Evolutionary conservation across 1,140 invertebrate genomes (phyloP), one percentile per base, ranked within the genome.

Genomic region (Steinernema feltiae): DNA sequence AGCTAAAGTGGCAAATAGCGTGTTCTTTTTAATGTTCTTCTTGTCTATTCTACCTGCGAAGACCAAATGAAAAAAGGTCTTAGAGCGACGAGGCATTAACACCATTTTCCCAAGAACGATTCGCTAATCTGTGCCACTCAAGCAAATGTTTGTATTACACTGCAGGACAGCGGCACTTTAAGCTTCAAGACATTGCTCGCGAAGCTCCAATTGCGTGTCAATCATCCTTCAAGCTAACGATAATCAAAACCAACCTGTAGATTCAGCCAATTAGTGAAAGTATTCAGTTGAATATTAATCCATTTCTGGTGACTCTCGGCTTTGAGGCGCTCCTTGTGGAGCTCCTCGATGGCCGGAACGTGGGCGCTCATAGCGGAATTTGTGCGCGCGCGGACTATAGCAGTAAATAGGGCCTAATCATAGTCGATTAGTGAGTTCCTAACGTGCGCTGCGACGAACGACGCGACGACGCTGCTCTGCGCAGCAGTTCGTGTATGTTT

Each of bases 231-330:
- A 63, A 63, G 24, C 2, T 15, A 63, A 3, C 15, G 24, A 63
- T 15, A 15, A 63, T 27, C 12, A 3, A 63, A 63, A 21, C 53
- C 24, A 12, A 97, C 87, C 82, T 96, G 93, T 87, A 97, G 94
- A 88, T 98, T 98, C 76, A 97, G 93, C 95, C 95, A 98, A 88
- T 98, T 98, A 78, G 92, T 91, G 87, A 98, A 98, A 0, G 95
- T 98, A 85, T 96, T 94, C 30, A 94, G 92, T 88, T 98, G 95
- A 79, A 98, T 98, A 86, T 94, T 92, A 31, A 98, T 92, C 94
- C 94, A 97, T 75, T 74, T 69, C 46, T 74, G 76, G 31, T 53
- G 53, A 46, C 72, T 53, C 32, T 77, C 76, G 24, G 53, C 24
- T 21, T 63, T 63, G 12, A 63, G 53, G 7, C 53, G 53, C 53